Conservation (phyloP, 2,113 vertebrate genomes). For the Gymnorhina tibicen region DNA sequence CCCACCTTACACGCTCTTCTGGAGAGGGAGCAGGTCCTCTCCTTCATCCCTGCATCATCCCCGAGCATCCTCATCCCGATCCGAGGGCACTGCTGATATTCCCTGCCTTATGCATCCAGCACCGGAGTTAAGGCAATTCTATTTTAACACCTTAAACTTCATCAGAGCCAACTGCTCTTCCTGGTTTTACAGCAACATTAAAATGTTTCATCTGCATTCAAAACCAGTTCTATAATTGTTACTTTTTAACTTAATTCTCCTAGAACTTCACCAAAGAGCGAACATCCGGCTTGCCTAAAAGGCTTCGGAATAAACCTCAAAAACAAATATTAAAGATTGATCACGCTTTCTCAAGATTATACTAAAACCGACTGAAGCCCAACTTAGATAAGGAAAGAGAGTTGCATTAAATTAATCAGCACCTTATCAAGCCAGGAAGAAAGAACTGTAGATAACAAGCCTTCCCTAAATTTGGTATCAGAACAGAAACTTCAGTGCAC, state of each 20-base stretch:
- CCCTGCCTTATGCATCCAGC: neutral
- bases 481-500: constrained; percentile 15
- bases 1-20: neutral
- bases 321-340: constrained; percentile 29
- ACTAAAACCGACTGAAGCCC: constrained; percentile 21
- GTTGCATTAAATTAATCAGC: constrained; percentile 49
- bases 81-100: neutral
- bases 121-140: neutral
- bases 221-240: neutral
- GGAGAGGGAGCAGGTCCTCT: neutral
- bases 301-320: neutral
- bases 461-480: neutral
- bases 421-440: constrained; percentile 41
- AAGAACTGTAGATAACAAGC: constrained; percentile 14
- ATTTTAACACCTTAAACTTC: neutral
- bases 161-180: neutral
- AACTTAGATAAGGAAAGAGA: constrained; percentile 13
- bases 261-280: neutral
- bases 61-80: neutral
- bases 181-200: neutral
- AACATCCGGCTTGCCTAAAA: neutral
- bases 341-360: neutral
- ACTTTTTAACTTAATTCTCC: neutral
- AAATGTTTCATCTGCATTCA: neutral
- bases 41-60: neutral